Base-by-base conservation (phyloP, 23 tunicate genomes). In the Phallusia fumigata region DNA sequence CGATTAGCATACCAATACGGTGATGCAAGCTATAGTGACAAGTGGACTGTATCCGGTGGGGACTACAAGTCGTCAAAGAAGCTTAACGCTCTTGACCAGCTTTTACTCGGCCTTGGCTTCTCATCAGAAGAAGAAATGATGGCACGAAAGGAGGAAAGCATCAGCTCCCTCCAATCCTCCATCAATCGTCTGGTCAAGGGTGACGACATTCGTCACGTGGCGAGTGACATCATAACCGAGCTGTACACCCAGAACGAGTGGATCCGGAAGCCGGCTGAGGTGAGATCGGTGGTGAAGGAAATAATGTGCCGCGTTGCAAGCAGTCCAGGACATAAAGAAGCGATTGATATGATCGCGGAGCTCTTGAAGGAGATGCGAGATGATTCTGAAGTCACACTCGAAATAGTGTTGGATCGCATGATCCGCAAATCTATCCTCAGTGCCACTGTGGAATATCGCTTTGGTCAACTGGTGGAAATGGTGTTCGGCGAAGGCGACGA, bases 191-290 rank as follows among this genome's bases (percentile, higher is more conserved):
- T 77, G 53, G 18, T 1, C 2, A 10, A 35, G 11, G 80, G 80
- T 19, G 47, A 33, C 52, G 80, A 77, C 50, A 77, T 77, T 40
- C 52, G 80, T 8, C 80, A 77, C 28, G 80, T 77, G 33, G 80
- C 80, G 10, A 24, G 18, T 26, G 80, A 77, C 53, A 36, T 77
- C 53, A 77, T 77, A 18, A 45, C 28, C 19, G 30, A 0, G 52
- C 53, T 77, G 53, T 77, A 11, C 52, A 77, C 53, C 24, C 47
- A 77, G 52, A 77, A 77, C 53, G 80, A 45, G 33, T 40, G 32
- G 52, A 77, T 77, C 16, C 11, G 80, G 3, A 77, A 77, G 35
- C 33, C 33, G 47, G 52, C 52, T 19, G 80, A 77, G 31, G 35
- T 45, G 24, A 77, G 35, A 40, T 40, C 80, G 19, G 80, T 44